Evolutionary conservation across 23 tunicate species (phyloP).

Genomic region (Corella eumyota): DNA sequence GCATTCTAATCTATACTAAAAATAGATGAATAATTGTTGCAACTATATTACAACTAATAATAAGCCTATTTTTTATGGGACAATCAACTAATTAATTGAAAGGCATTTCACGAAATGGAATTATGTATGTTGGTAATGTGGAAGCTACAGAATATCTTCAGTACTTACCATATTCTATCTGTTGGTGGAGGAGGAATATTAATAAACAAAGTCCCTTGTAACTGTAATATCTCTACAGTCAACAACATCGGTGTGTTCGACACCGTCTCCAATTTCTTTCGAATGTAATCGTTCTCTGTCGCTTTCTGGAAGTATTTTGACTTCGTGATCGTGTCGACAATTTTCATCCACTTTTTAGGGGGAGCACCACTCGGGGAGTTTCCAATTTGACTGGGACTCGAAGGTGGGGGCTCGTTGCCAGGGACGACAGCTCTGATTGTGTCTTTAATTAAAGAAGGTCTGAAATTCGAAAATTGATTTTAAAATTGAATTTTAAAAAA

Average conservation of each 20-base stretch:
- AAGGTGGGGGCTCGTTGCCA: constrained; percentile 18
- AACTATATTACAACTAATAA: too few species aligned
- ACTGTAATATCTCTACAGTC: constrained; percentile 61
- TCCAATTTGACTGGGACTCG: not conserved
- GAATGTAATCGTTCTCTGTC: constrained; percentile 53
- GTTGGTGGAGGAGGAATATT: constrained; percentile 92
- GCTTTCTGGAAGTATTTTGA: constrained; percentile 75
- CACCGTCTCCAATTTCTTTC: constrained; percentile 84
- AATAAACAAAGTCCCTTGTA: constrained; percentile 49
- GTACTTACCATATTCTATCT: constrained; percentile 75
- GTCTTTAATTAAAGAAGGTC: too few species aligned
- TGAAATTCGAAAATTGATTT: not conserved
- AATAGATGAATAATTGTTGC: too few species aligned
- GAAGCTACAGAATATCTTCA: too few species aligned
- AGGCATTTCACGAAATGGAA: too few species aligned
- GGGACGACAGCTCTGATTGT: constrained; percentile 4
- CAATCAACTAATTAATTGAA: too few species aligned
- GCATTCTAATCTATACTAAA: too few species aligned
- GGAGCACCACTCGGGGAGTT: constrained; percentile 4
- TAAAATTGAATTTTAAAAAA: not conserved
- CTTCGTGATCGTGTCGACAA: constrained; percentile 70
- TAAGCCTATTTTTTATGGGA: too few species aligned
- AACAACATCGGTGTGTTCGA: constrained; percentile 80
- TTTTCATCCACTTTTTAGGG: constrained; percentile 60
- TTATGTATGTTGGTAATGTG: too few species aligned